Conservation (phyloP, 1,140 invertebrate species). For the Amphibalanus amphitrite region DNA sequence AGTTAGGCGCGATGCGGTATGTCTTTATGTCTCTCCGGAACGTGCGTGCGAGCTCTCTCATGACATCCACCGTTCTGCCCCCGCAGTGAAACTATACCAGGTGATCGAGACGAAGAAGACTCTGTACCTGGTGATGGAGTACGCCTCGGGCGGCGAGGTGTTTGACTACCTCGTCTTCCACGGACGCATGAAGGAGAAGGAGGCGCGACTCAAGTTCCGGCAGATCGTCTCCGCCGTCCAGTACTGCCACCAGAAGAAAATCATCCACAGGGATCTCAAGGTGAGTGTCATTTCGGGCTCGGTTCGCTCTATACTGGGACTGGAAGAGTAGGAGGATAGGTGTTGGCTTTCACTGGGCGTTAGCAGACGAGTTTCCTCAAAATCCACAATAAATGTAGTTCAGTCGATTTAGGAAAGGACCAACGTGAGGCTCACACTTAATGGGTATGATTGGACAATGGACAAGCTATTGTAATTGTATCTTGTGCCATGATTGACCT, state of each 20-base stretch:
- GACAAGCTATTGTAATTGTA: too few species aligned
- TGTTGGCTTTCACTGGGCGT: too few species aligned
- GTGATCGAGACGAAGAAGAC: conserved; percentile 99
- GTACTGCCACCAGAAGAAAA: conserved; percentile 99
- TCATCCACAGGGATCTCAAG: conserved; percentile 90
- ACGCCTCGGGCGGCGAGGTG: conserved; percentile 95
- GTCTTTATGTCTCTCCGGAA: not conserved
- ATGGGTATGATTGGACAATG: too few species aligned
- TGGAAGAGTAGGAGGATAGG: too few species aligned
- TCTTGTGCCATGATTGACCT: too few species aligned
- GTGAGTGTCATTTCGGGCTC: too few species aligned
- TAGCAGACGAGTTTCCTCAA: too few species aligned
- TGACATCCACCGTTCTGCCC: not conserved
- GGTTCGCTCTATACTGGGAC: too few species aligned
- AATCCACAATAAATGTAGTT: too few species aligned
- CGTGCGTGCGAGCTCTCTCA: too few species aligned
- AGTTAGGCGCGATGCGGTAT: not conserved
- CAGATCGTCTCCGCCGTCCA: conserved; percentile 97
- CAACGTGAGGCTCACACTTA: too few species aligned
- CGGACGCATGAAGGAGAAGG: conserved; percentile 99
- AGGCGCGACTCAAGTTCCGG: conserved; percentile 98
- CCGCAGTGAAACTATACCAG: conserved; percentile 20
- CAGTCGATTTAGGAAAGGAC: too few species aligned
- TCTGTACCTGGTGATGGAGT: conserved; percentile 98
- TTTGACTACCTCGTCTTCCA: conserved; percentile 99